Conservation (phyloP, 2,888 invertebrate genomes). For the Keiferia lycopersicella region DNA sequence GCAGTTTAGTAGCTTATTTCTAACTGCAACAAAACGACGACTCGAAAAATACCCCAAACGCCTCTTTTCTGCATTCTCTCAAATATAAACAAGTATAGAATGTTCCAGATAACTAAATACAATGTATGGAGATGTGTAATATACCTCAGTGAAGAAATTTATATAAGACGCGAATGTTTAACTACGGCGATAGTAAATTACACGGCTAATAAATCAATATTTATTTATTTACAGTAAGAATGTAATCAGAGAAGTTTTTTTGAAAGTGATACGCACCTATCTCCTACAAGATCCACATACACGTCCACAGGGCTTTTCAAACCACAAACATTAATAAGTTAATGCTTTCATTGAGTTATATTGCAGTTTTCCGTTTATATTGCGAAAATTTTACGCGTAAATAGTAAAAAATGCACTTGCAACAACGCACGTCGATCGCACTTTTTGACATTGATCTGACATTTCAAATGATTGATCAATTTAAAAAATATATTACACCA, state of each 20-base stretch:
- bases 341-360: neutral
- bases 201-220: neutral
- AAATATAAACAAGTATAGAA: neutral
- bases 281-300: neutral
- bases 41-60: neutral
- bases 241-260: neutral
- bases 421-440: constrained; percentile 1
- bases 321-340: neutral
- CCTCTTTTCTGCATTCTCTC: neutral
- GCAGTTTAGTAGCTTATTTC: too few species aligned
- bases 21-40: neutral
- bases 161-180: neutral
- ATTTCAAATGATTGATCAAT: neutral
- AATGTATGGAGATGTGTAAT: neutral
- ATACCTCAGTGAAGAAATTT: neutral
- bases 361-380: neutral
- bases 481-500: neutral
- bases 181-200: neutral
- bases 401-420: neutral
- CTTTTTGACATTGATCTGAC: neutral
- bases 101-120: constrained; percentile 1
- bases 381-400: constrained; percentile 9
- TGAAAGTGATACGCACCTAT: constrained; percentile 6
- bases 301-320: neutral
- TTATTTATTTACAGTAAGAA: neutral